Evolutionary conservation across 2,797 vertebrate species (phyloP).

Genomic region (Alcedo quadribrachys): DNA sequence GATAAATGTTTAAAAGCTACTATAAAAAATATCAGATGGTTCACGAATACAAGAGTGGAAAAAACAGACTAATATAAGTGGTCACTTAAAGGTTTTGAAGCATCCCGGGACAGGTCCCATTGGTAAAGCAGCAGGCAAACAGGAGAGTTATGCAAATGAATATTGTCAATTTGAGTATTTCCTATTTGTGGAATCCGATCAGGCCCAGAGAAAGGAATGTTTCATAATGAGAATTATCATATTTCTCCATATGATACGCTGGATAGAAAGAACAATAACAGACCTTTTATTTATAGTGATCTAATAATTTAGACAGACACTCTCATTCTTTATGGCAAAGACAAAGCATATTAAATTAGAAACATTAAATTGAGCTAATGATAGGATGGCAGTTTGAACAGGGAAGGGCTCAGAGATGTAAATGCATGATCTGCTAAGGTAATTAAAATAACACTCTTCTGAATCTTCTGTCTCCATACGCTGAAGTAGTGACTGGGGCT

Average conservation of each 20-base stretch:
- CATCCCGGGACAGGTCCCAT: not conserved
- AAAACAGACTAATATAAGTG: constrained; percentile 30
- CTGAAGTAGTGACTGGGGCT: not conserved
- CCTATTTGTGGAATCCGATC: constrained; percentile 28
- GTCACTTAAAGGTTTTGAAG: constrained; percentile 32
- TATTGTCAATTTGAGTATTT: constrained; percentile 46
- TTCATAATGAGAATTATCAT: constrained; percentile 35
- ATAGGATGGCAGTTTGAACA: not conserved
- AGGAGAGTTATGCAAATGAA: constrained; percentile 11
- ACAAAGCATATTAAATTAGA: constrained; percentile 60
- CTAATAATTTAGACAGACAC: constrained; percentile 43
- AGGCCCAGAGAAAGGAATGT: not conserved
- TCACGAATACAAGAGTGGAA: not conserved
- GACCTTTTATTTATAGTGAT: constrained; percentile 23
- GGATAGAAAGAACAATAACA: not conserved
- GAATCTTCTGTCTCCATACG: constrained; percentile 4
- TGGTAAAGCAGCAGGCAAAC: constrained; percentile 1
- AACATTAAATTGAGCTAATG: constrained; percentile 37
- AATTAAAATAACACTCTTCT: constrained; percentile 46
- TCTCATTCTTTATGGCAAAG: constrained; percentile 55
- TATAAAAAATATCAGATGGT: not conserved
- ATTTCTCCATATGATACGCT: constrained; percentile 32
- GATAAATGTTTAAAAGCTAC: constrained; percentile 55
- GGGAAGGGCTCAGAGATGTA: not conserved
- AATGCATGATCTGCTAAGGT: constrained; percentile 5